Percentiles rank a stretch among this genome's conserved stretches.
Conservation (phyloP, 1,140 invertebrate species). For the Adoxophyes honmai region DNA sequence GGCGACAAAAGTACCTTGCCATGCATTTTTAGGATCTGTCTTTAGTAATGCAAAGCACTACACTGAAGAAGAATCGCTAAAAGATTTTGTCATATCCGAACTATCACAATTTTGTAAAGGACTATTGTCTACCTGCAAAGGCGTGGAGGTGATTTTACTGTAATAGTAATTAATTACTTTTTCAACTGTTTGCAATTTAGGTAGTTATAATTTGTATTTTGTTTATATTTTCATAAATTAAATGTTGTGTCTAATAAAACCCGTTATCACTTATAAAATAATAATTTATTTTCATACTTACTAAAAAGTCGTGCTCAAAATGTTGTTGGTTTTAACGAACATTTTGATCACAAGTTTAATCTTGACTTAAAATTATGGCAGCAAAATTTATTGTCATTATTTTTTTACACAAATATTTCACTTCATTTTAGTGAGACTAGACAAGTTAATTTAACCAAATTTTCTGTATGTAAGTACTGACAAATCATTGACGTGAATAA, state of each 20-base stretch:
- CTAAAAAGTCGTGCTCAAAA: constrained; percentile 63
- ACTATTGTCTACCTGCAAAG: constrained; percentile 50
- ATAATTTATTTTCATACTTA: constrained; percentile 20
- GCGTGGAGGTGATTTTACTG: constrained; percentile 59
- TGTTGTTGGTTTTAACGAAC: constrained; percentile 45
- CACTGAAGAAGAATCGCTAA: constrained; percentile 37
- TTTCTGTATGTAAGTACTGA: not conserved
- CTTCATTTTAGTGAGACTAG: constrained; percentile 19
- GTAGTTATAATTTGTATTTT: not conserved
- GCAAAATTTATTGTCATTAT: constrained; percentile 29
- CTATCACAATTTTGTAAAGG: constrained; percentile 64
- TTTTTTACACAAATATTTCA: constrained; percentile 16
- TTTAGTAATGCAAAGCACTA: constrained; percentile 49
- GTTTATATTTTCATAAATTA: constrained; percentile 10
- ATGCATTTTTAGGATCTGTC: constrained; percentile 61
- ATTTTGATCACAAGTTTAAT: constrained; percentile 64
- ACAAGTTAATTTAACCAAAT: constrained; percentile 6
- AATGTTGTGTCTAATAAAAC: constrained; percentile 13
- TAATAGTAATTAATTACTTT: constrained; percentile 31
- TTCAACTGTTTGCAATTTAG: constrained; percentile 26
- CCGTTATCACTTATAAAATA: not conserved
- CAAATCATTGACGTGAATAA: not conserved
- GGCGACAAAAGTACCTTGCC: constrained; percentile 51
- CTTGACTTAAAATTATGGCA: constrained; percentile 48
- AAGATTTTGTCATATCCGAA: constrained; percentile 56